These are phyloP conservation scores for Abramis brama DNA, from an alignment of 2,113 vertebrate genomes.

Conservation along the genomic window DNA sequence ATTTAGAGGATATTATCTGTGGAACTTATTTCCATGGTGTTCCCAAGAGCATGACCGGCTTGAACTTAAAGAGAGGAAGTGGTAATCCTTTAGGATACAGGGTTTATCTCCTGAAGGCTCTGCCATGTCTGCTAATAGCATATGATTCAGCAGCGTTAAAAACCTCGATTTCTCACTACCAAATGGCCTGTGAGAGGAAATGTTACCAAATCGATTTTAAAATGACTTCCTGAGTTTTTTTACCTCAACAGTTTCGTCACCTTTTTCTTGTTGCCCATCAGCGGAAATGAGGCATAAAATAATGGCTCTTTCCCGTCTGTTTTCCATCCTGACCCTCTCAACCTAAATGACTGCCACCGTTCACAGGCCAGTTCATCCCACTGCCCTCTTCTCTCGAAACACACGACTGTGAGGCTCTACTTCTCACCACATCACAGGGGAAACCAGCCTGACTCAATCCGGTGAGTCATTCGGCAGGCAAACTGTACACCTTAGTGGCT, in stretches of 20 bases:
- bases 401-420: slow-evolving; percentile 8
- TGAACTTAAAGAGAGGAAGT: slow-evolving; percentile 39
- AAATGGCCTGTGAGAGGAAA: slow-evolving; percentile 43
- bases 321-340: slow-evolving; percentile 38
- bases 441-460: slow-evolving; percentile 4
- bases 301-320: slow-evolving; percentile 34
- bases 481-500: neutral
- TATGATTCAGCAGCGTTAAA: slow-evolving; percentile 52
- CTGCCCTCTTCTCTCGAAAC: slow-evolving; percentile 37
- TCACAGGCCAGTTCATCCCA: slow-evolving; percentile 69
- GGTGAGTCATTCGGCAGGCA: neutral
- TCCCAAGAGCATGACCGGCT: slow-evolving; percentile 38
- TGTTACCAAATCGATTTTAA: slow-evolving; percentile 37
- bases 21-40: slow-evolving; percentile 47
- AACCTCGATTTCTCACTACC: slow-evolving; percentile 42
- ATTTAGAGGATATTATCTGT: slow-evolving; percentile 36
- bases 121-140: slow-evolving; percentile 42
- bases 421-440: slow-evolving; percentile 26
- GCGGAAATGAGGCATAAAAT: slow-evolving; percentile 55
- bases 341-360: slow-evolving; percentile 55
- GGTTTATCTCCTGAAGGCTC: slow-evolving; percentile 48
- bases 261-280: slow-evolving; percentile 41
- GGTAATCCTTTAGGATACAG: slow-evolving; percentile 51
- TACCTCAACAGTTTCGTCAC: neutral
- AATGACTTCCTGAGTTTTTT: slow-evolving; percentile 33